Evolutionary conservation across 2,797 vertebrate species (phyloP), one percentile per base, ranked within the genome.

Genomic region (Toxotes lorentzi): DNA sequence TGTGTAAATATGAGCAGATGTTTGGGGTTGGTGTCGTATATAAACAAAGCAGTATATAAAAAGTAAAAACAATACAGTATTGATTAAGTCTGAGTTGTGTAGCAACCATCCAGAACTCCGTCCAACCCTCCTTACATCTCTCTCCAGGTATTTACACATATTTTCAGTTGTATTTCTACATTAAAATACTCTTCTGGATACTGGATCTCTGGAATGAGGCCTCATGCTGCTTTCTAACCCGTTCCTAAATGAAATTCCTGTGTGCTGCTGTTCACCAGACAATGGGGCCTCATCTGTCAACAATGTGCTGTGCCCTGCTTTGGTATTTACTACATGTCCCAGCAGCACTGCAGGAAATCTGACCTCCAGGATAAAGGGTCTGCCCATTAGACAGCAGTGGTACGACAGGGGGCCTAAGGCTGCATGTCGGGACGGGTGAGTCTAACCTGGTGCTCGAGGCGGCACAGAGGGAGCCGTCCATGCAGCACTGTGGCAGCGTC

Each of bases 401-500:
- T 45, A 23, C 4, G 27, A 30, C 10, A 7, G 63, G 43, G 48
- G 38, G 24, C 10, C 13, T 51, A 7, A 34, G 38, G 43, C 21
- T 30, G 57, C n/a, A 27, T 50, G 51, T 30, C 41, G 3, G 34
- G 48, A 32, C 14, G 30, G 24, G 32, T 56, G 41, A 50, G 43
- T 38, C 45, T 72, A 0, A 96, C 96, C 96, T 91, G 95, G 95
- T 1, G 93, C 93, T 70, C 93, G 90, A 4, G 94, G 91, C 0
- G 94, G 91, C n/a, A 91, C 89, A 19, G 84, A 91, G 0, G 95
- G 94, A 0, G 95, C 95, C 2, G 95, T 96, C 95, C 96, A 96
- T 1, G 95, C 95, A 0, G 95, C 93, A 1, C 94, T 96, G 89
- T 96, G 96, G 86, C 96, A 96, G 60, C 96, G 95, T 48, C 96